phyloP scores from a whole-genome alignment of 2,888 invertebrate genomes.

The Scaeva pyrastri region DNA sequence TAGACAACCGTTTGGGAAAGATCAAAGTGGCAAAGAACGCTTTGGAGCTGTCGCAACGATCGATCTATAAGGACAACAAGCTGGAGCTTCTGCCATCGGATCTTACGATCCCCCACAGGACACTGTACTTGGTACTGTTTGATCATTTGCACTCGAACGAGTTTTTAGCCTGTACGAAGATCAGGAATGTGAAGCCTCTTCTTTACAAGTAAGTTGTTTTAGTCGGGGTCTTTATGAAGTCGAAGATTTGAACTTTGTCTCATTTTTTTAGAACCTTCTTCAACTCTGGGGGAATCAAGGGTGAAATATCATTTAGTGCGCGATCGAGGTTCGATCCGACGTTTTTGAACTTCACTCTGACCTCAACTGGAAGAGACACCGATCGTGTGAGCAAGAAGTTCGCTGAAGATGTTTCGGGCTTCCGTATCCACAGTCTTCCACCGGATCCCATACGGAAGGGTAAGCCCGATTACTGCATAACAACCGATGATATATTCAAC shows the following conservation, averaged over 20 bases:
- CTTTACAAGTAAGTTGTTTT: constrained; percentile 87
- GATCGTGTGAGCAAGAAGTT: constrained; percentile 89
- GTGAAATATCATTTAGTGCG: constrained; percentile 91
- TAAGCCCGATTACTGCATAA: constrained; percentile 86
- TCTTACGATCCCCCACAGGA: constrained; percentile 90
- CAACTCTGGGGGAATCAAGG: constrained; percentile 91
- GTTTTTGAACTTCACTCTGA: constrained; percentile 89
- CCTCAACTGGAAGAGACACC: constrained; percentile 87
- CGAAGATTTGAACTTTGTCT: background rate
- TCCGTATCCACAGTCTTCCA: constrained; percentile 90
- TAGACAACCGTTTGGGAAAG: constrained; percentile 90
- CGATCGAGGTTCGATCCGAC: constrained; percentile 94
- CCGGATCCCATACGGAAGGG: constrained; percentile 85
- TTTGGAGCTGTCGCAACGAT: constrained; percentile 84
- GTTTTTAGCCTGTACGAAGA: constrained; percentile 93
- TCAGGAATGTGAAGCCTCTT: constrained; percentile 88
- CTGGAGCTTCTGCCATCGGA: constrained; percentile 89
- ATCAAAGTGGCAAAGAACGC: constrained; percentile 89
- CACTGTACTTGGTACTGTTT: constrained; percentile 92
- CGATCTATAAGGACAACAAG: constrained; percentile 88
- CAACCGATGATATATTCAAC: constrained; percentile 91
- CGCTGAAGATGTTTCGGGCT: constrained; percentile 89
- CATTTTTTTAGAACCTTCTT: constrained; percentile 87
- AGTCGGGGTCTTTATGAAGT: background rate
- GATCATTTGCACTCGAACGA: constrained; percentile 90